phyloP scores from a whole-genome alignment of 2,888 invertebrate genomes.

The Cerastis leucographa region DNA sequence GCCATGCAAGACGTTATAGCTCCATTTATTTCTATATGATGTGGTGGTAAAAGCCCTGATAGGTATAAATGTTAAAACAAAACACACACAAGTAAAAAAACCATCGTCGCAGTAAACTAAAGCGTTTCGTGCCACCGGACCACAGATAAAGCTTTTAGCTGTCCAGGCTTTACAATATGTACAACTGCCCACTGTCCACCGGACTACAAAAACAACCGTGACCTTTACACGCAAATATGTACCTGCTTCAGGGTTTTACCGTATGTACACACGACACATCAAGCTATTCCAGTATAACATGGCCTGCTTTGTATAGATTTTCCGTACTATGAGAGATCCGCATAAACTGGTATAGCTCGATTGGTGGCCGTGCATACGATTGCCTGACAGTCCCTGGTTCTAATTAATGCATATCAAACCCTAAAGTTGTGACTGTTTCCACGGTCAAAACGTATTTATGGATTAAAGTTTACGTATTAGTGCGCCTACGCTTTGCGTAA shows the following conservation, averaged over 20 bases:
- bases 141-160: slow-evolving; percentile 20
- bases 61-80: not conserved
- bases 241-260: slow-evolving; percentile 10
- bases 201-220: slow-evolving; percentile 17
- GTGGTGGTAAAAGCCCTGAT: not conserved
- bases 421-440: slow-evolving; percentile 51
- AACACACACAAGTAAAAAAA: not conserved
- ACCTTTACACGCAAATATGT: slow-evolving; percentile 9
- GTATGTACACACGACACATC: not conserved
- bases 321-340: too few relatives aligned
- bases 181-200: not conserved
- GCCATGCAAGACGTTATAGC: not conserved
- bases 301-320: too few relatives aligned
- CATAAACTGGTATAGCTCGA: too few relatives aligned
- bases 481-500: slow-evolving; percentile 27
- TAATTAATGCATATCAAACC: slow-evolving; percentile 48
- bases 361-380: slow-evolving; percentile 5
- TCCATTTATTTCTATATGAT: not conserved
- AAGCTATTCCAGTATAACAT: too few relatives aligned
- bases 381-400: slow-evolving; percentile 15
- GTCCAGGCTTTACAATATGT: slow-evolving; percentile 18
- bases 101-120: not conserved
- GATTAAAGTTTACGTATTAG: slow-evolving; percentile 48
- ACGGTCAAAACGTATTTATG: slow-evolving; percentile 50
- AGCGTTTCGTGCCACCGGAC: slow-evolving; percentile 22